Conservation (phyloP, 1,140 invertebrate genomes). For the Drosophila kohkoa region DNA sequence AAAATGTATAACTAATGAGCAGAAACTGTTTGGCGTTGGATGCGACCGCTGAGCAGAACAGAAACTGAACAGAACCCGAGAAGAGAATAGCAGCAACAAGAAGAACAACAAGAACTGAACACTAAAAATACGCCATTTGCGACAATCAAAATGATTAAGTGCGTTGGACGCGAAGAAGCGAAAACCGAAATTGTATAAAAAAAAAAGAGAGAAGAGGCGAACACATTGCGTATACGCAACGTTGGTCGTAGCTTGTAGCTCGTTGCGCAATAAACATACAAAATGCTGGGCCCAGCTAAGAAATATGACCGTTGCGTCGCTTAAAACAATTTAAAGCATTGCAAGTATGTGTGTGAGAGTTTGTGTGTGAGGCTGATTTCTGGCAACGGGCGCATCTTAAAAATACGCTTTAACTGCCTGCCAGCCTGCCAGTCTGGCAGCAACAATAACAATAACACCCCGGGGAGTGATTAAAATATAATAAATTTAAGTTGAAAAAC, state of each 20-base stretch:
- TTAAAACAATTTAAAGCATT: constrained; percentile 76
- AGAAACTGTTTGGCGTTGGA: constrained; percentile 53
- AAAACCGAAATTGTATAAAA: constrained; percentile 13
- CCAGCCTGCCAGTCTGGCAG: constrained; percentile 5
- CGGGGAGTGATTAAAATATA: constrained; percentile 83
- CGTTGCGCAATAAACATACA: constrained; percentile 58
- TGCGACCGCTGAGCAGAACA: not conserved
- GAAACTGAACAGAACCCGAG: constrained; percentile 12
- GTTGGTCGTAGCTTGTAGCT: constrained; percentile 21
- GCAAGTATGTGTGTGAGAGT: not conserved
- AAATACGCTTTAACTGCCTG: constrained; percentile 72
- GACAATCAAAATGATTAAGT: constrained; percentile 83
- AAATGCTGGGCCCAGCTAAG: constrained; percentile 46
- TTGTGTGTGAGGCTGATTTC: constrained; percentile 29
- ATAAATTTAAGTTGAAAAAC: constrained; percentile 81
- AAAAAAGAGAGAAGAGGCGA: constrained; percentile 4
- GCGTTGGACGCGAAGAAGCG: constrained; percentile 31
- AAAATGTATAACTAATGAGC: constrained; percentile 77
- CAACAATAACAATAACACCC: constrained; percentile 70
- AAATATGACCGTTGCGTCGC: constrained; percentile 62
- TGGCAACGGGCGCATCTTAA: constrained; percentile 44
- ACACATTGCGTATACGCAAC: constrained; percentile 62
- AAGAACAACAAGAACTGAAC: constrained; percentile 11
- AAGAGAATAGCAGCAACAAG: constrained; percentile 20
- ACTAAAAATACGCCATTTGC: constrained; percentile 76